Evolutionary conservation across 2,888 invertebrate genomes (phyloP).

Genomic region (Sphinx pinastri): DNA sequence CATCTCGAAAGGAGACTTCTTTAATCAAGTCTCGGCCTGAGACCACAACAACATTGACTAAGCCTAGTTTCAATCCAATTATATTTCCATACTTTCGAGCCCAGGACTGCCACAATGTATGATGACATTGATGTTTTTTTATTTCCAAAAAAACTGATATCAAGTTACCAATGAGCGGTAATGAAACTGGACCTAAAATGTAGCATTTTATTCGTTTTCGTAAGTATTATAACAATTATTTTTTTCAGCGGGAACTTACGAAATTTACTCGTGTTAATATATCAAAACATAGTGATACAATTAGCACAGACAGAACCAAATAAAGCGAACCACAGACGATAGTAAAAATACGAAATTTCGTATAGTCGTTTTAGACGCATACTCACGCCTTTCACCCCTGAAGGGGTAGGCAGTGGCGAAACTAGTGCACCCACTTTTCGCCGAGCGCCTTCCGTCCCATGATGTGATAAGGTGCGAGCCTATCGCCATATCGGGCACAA

Average conservation of each 20-base stretch:
- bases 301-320: too few species aligned
- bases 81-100: slow-evolving; percentile 85
- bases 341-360: too few species aligned
- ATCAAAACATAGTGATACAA: too few species aligned
- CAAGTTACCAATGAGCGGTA: slow-evolving; percentile 71
- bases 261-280: too few species aligned
- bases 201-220: background rate
- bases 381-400: too few species aligned
- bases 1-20: slow-evolving; percentile 85
- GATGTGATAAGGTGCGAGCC: too few species aligned
- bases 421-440: too few species aligned
- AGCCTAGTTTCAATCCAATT: slow-evolving; percentile 86
- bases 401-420: too few species aligned
- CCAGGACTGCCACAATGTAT: slow-evolving; percentile 86
- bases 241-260: background rate
- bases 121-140: slow-evolving; percentile 67
- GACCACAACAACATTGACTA: slow-evolving; percentile 84
- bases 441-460: too few species aligned
- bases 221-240: background rate
- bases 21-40: slow-evolving; percentile 85
- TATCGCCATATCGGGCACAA: too few species aligned
- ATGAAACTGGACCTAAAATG: slow-evolving; percentile 63
- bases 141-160: slow-evolving; percentile 60
- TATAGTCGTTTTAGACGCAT: too few species aligned
- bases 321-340: too few species aligned